phyloP scores from a whole-genome alignment of 30 jellyfish, hydroid and myxozoan genomes.

The Aurelia aurita region DNA sequence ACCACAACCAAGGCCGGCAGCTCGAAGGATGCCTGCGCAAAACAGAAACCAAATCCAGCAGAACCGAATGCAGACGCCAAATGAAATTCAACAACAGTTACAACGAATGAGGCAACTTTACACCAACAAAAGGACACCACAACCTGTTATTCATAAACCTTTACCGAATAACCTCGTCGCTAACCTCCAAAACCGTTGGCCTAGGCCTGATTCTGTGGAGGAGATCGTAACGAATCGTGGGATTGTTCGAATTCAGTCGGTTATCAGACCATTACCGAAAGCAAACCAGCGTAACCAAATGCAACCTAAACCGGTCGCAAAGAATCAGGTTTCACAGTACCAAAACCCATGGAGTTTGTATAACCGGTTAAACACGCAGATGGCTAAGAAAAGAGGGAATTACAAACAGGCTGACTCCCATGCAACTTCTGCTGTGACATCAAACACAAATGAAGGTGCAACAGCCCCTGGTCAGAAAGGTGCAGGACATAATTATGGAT shows the following conservation, averaged over 20 bases:
- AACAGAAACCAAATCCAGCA: neutral
- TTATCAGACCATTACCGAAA: slow-evolving; percentile 33
- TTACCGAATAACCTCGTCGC: neutral
- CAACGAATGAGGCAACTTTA: slow-evolving; percentile 38
- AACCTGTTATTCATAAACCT: neutral
- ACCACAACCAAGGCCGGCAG: slow-evolving; percentile 10
- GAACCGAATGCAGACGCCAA: neutral
- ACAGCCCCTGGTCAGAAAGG: slow-evolving; percentile 76
- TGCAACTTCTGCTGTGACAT: slow-evolving; percentile 49
- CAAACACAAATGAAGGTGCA: slow-evolving; percentile 64
- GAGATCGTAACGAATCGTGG: slow-evolving; percentile 70
- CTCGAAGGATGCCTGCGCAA: slow-evolving; percentile 2
- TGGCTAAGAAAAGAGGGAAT: slow-evolving; percentile 41
- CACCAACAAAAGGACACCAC: slow-evolving; percentile 30
- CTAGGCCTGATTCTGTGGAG: slow-evolving; percentile 54
- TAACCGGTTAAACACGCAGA: slow-evolving; percentile 29
- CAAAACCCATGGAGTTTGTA: slow-evolving; percentile 57
- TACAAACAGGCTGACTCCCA: slow-evolving; percentile 66
- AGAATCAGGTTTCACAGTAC: slow-evolving; percentile 23
- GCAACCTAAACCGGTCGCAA: slow-evolving; percentile 13
- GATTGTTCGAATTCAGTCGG: slow-evolving; percentile 54
- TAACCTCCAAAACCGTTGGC: slow-evolving; percentile 41
- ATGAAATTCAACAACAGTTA: slow-evolving; percentile 9
- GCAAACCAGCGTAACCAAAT: neutral
- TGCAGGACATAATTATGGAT: slow-evolving; percentile 76